phyloP scores from a whole-genome alignment of 1,140 invertebrate species.

The Melipona quadrifasciata region DNA sequence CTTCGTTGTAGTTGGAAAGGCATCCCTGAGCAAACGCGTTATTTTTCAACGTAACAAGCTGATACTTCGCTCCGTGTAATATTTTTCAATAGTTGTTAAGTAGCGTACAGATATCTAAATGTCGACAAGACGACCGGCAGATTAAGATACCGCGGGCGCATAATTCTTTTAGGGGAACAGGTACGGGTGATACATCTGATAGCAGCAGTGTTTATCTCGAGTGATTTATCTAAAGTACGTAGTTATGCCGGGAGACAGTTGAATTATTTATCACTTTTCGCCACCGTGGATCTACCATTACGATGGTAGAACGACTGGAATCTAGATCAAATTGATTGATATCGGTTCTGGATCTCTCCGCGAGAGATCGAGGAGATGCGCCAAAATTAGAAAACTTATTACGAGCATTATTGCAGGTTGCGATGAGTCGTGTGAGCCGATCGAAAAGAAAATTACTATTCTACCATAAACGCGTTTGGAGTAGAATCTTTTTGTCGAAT shows the following conservation, averaged over 20 bases:
- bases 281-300: neutral
- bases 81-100: neutral
- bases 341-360: neutral
- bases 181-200: constrained; percentile 32
- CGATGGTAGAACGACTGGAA: neutral
- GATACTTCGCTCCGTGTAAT: neutral
- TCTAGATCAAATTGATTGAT: constrained; percentile 14
- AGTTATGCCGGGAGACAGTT: constrained; percentile 15
- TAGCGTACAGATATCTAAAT: constrained; percentile 10
- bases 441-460: neutral
- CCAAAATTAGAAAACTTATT: neutral
- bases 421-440: neutral
- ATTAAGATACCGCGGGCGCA: constrained; percentile 30
- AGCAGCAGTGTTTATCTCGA: constrained; percentile 34
- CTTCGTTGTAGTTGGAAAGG: neutral
- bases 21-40: neutral
- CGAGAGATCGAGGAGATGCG: neutral
- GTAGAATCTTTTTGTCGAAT: neutral
- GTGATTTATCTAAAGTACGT: constrained; percentile 48
- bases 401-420: neutral
- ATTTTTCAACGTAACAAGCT: neutral
- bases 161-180: constrained; percentile 37
- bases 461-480: neutral
- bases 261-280: constrained; percentile 38
- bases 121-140: constrained; percentile 26